Conservation (phyloP, 1,140 invertebrate genomes). For the Pseudomyrmex gracilis region DNA sequence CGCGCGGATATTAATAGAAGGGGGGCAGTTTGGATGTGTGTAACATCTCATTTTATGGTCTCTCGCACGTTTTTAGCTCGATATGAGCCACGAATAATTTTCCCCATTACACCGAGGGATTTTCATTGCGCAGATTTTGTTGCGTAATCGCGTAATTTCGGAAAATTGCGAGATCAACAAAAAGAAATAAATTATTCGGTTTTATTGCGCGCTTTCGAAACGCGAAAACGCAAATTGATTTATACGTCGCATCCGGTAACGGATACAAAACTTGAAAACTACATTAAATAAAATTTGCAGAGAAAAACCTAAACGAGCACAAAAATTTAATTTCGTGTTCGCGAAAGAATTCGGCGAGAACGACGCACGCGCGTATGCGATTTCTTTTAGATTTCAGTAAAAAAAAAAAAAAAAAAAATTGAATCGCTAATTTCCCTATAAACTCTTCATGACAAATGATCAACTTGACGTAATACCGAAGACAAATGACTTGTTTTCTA, state of each 20-base stretch:
- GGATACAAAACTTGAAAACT: too few relatives aligned
- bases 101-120: not conserved
- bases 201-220: slow-evolving; percentile 6
- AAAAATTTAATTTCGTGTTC: too few relatives aligned
- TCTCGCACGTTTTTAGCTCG: slow-evolving; percentile 64
- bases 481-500: slow-evolving; percentile 47
- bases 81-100: not conserved
- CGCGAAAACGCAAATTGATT: slow-evolving; percentile 7
- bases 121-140: slow-evolving; percentile 24
- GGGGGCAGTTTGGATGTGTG: slow-evolving; percentile 49
- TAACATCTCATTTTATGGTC: slow-evolving; percentile 75
- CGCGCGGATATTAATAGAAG: slow-evolving; percentile 77
- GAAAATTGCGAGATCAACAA: slow-evolving; percentile 23
- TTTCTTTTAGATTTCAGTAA: too few relatives aligned
- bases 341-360: too few relatives aligned
- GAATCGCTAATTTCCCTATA: too few relatives aligned
- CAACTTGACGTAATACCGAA: slow-evolving; percentile 23
- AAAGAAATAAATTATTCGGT: slow-evolving; percentile 28
- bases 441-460: not conserved
- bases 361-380: too few relatives aligned
- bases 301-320: too few relatives aligned
- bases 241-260: not conserved
- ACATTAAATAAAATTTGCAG: too few relatives aligned
- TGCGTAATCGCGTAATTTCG: slow-evolving; percentile 10
- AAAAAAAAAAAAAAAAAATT: too few relatives aligned